Percentiles rank a stretch among this genome's conserved stretches.
Evolutionary conservation across 92 coral and sea anemone genomes (phyloP).

Genomic region (Heteractis magnifica): DNA sequence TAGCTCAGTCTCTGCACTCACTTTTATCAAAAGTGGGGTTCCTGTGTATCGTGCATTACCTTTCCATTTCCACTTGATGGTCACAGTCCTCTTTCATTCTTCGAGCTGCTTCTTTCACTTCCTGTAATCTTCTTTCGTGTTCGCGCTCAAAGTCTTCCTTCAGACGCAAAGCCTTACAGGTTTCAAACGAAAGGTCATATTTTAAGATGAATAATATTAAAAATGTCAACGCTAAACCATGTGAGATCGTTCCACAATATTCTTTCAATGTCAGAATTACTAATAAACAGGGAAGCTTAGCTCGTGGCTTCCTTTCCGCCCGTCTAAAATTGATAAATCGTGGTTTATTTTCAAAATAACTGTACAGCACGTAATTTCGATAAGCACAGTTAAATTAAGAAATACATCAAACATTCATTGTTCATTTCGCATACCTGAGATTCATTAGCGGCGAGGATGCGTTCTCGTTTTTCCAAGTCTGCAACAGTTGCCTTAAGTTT

Average conservation of each 20-base stretch:
- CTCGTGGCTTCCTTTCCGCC: too few species aligned
- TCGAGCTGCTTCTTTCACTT: conserved; percentile 88
- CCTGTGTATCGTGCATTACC: conserved; percentile 34
- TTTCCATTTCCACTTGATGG: conserved; percentile 95
- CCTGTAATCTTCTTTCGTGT: conserved; percentile 78
- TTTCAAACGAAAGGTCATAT: neutral
- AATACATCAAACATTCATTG: too few species aligned
- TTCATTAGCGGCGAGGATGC: conserved; percentile 70
- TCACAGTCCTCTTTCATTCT: conserved; percentile 93
- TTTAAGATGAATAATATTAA: neutral
- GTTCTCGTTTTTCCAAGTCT: conserved; percentile 87
- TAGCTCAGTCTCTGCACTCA: too few species aligned
- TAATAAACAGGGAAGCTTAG: too few species aligned
- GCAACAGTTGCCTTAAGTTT: conserved; percentile 76
- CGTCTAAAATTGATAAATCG: too few species aligned
- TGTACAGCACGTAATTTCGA: too few species aligned
- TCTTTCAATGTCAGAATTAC: too few species aligned
- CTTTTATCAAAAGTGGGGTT: too few species aligned
- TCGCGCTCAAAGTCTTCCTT: conserved; percentile 84
- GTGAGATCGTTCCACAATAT: too few species aligned
- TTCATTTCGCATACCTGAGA: conserved; percentile 44
- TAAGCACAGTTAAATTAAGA: too few species aligned
- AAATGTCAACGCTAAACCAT: too few species aligned
- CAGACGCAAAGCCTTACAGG: conserved; percentile 60
- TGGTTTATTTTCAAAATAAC: too few species aligned